Evolutionary conservation across 1,140 invertebrate genomes (phyloP).

Genomic region (Trichonephila clavata): DNA sequence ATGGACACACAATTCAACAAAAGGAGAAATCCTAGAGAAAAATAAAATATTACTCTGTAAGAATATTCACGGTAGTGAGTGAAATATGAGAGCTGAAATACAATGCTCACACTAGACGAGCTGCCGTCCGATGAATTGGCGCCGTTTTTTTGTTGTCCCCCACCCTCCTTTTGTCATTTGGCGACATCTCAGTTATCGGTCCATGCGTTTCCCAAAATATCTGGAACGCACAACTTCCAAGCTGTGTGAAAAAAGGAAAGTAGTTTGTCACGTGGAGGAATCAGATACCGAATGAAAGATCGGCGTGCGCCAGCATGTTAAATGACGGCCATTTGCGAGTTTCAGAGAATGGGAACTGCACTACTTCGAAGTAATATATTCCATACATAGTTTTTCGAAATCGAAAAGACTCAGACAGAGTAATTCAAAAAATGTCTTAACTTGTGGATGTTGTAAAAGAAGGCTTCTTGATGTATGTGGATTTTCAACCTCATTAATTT

Average conservation of each 20-base stretch:
- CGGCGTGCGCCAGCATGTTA: conserved; percentile 33
- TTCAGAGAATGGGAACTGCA: conserved; percentile 47
- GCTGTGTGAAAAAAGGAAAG: conserved; percentile 62
- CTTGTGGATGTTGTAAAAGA: conserved; percentile 23
- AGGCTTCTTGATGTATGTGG: conserved; percentile 40
- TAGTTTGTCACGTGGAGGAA: conserved; percentile 57
- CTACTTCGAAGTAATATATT: conserved; percentile 50
- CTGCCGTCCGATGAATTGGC: conserved; percentile 71
- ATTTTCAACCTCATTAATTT: conserved; percentile 56
- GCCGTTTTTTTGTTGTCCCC: conserved; percentile 50
- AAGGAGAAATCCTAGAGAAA: conserved; percentile 60
- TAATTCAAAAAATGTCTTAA: conserved; percentile 53
- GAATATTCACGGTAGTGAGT: conserved; percentile 65
- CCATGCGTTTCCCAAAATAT: conserved; percentile 47
- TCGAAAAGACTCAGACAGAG: conserved; percentile 35
- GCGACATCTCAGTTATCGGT: conserved; percentile 68
- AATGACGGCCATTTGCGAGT: conserved; percentile 62
- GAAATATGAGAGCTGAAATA: conserved; percentile 72
- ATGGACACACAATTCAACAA: conserved; percentile 70
- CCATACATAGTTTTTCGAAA: conserved; percentile 41
- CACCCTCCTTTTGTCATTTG: conserved; percentile 45
- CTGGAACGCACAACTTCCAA: conserved; percentile 63
- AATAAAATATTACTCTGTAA: conserved; percentile 65
- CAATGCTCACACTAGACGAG: conserved; percentile 70
- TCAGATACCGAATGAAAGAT: conserved; percentile 63